A percentile compares a stretch with the other conserved stretches of the same genome.
Conservation (phyloP, 2,113 vertebrate species). For the Tachysurus fulvidraco region DNA sequence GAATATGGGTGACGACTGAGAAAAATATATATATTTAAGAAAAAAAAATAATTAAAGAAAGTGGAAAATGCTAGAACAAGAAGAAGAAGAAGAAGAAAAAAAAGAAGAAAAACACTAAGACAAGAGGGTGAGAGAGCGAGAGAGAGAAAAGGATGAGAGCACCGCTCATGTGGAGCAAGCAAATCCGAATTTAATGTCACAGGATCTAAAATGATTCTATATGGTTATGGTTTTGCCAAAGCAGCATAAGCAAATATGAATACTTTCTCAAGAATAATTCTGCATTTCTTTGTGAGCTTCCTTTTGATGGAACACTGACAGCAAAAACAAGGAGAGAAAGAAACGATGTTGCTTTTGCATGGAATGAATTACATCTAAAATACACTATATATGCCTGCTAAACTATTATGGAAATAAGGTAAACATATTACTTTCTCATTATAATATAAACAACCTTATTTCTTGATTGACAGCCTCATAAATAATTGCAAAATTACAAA, state of each 20-base stretch:
- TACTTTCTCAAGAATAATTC: not conserved
- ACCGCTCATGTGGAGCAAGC: constrained; percentile 1
- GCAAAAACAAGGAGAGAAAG: not conserved
- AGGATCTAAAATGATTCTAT: constrained; percentile 11
- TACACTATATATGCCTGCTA: not conserved
- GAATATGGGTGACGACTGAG: not conserved
- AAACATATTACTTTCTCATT: not conserved
- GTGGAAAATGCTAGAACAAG: not conserved
- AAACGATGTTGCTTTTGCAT: not conserved
- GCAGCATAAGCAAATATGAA: not conserved
- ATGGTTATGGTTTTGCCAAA: constrained; percentile 15
- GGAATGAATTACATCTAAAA: not conserved
- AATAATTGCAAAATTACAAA: constrained; percentile 12
- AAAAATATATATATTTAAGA: not conserved
- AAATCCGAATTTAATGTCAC: constrained; percentile 25
- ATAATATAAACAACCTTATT: not conserved
- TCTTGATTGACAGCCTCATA: constrained; percentile 30
- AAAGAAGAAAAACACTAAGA: too few relatives aligned
- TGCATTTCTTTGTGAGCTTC: not conserved
- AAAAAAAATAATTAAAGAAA: not conserved
- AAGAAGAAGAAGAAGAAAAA: not conserved
- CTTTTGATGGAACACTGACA: not conserved
- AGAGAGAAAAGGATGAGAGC: not conserved
- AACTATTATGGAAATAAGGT: constrained; percentile 20
- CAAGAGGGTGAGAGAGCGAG: too few relatives aligned